Conservation (phyloP, 2,113 vertebrate genomes). For the Triplophysa siluroides region DNA sequence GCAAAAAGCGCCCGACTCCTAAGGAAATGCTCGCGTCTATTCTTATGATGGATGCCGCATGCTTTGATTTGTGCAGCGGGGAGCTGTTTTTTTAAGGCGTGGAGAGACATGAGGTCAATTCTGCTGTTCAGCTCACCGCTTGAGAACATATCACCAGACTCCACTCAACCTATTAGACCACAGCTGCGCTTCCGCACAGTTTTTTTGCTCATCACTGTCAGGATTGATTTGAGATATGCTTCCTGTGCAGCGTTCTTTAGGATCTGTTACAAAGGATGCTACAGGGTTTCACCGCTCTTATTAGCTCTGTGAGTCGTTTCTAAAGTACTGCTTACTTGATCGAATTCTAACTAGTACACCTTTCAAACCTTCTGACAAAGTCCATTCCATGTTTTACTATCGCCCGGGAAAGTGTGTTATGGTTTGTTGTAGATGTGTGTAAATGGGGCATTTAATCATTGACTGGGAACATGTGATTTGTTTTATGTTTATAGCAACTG, state of each 20-base stretch:
- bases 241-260: background rate
- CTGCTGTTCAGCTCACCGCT: conserved; percentile 29
- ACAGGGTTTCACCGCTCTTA: background rate
- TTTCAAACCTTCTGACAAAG: background rate
- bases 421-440: conserved; percentile 38
- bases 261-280: background rate
- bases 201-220: conserved; percentile 8
- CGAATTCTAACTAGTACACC: too few relatives aligned
- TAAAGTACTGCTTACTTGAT: too few relatives aligned
- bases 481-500: conserved; percentile 19
- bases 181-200: conserved; percentile 19
- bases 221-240: background rate
- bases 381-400: conserved; percentile 27
- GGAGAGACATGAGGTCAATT: conserved; percentile 11
- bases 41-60: background rate
- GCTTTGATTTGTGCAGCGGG: background rate
- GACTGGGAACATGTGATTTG: conserved; percentile 33
- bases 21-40: conserved; percentile 2
- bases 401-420: conserved; percentile 16
- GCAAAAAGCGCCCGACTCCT: background rate
- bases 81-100: conserved; percentile 14
- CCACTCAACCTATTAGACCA: conserved; percentile 29
- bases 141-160: conserved; percentile 29
- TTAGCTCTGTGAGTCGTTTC: background rate
- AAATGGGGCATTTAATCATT: conserved; percentile 48